Conservation (phyloP, 2,797 vertebrate genomes). For the Chelidonichthys spinosus region DNA sequence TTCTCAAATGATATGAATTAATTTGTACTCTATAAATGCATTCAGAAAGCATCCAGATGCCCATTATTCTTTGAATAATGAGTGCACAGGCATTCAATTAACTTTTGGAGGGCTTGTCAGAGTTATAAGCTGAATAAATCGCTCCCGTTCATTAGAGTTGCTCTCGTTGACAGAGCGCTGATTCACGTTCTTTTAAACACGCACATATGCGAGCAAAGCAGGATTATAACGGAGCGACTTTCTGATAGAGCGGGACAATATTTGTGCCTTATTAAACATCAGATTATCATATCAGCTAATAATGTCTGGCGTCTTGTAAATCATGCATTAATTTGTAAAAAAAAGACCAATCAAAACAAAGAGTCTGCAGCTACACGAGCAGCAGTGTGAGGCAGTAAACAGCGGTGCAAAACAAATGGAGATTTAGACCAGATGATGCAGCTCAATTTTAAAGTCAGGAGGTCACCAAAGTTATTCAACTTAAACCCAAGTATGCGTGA, state of each 20-base stretch:
- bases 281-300: slow-evolving; percentile 7
- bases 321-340: background rate
- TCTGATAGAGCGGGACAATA: slow-evolving; percentile 14
- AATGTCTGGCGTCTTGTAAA: background rate
- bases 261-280: slow-evolving; percentile 16
- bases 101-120: slow-evolving; percentile 50
- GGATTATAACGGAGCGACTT: slow-evolving; percentile 32
- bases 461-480: background rate
- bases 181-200: slow-evolving; percentile 42
- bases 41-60: slow-evolving; percentile 34
- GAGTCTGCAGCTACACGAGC: background rate
- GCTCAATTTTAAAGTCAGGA: background rate
- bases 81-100: slow-evolving; percentile 57
- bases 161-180: slow-evolving; percentile 25
- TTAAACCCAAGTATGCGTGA: too few relatives aligned
- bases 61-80: slow-evolving; percentile 61
- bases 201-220: slow-evolving; percentile 23
- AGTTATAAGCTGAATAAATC: slow-evolving; percentile 46
- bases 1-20: slow-evolving; percentile 40
- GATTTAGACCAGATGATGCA: background rate
- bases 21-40: slow-evolving; percentile 30
- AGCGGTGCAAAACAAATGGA: background rate
- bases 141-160: slow-evolving; percentile 45
- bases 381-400: background rate
- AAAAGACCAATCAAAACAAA: background rate